Conservation (phyloP, 2,888 invertebrate genomes). For the Phymatocera aterrima region DNA sequence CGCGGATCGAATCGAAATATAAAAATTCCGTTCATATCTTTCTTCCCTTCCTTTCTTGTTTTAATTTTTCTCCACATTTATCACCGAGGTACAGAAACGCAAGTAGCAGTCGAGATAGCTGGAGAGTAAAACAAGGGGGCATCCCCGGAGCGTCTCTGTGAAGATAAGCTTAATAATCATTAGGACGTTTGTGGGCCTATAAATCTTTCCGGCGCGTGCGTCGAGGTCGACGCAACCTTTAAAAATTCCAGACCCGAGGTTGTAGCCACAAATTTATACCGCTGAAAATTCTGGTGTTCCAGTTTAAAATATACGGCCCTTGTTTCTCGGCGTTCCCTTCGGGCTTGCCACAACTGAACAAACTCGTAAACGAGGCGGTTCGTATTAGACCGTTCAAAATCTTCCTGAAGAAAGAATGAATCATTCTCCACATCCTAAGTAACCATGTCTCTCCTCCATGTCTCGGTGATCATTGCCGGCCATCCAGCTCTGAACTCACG, state of each 20-base stretch:
- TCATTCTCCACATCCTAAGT: conserved; percentile 1
- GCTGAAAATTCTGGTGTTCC: neutral
- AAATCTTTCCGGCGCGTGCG: conserved; percentile 32
- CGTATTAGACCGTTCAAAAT: neutral
- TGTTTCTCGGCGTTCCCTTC: neutral
- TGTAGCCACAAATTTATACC: neutral
- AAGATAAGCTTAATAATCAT: conserved; percentile 39
- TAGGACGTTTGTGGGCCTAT: conserved; percentile 34
- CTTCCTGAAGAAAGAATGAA: conserved; percentile 14
- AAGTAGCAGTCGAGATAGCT: neutral
- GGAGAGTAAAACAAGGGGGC: conserved; percentile 8
- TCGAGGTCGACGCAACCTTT: conserved; percentile 1
- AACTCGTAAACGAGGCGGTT: conserved; percentile 16
- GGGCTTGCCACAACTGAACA: conserved; percentile 14
- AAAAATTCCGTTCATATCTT: neutral
- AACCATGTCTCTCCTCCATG: neutral
- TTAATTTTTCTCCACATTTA: neutral
- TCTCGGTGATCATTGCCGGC: neutral
- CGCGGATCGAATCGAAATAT: neutral
- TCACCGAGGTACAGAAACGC: neutral
- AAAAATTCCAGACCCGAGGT: conserved; percentile 15
- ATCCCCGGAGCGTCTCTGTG: neutral
- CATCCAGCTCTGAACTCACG: neutral
- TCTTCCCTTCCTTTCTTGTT: too few relatives aligned
- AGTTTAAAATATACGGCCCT: conserved; percentile 7